Percentiles rank a stretch among this genome's conserved stretches.
phyloP scores from a whole-genome alignment of 2,113 vertebrate species.

The Hirundichthys speculiger region DNA sequence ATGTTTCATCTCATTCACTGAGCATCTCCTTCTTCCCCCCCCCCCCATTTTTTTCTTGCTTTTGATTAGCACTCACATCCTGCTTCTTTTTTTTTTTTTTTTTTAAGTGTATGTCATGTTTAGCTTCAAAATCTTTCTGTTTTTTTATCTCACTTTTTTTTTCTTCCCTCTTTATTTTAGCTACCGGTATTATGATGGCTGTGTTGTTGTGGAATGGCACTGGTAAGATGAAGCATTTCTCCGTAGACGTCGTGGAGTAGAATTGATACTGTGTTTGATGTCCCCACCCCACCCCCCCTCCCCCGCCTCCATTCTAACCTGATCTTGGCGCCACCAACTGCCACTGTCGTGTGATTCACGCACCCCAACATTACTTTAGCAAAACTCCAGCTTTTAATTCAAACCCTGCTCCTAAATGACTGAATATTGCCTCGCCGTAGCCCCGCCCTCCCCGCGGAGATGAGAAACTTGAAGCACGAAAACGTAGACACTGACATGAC shows the following conservation, averaged over 20 bases:
- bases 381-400: constrained; percentile 14
- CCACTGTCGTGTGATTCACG: constrained; percentile 36
- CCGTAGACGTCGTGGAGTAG: constrained; percentile 39
- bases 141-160: constrained; percentile 50
- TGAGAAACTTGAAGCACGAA: too few species aligned
- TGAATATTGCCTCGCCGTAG: too few species aligned
- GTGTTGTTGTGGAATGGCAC: constrained; percentile 76
- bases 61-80: constrained; percentile 45
- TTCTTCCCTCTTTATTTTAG: constrained; percentile 67
- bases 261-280: constrained; percentile 70
- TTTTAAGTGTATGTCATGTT: constrained; percentile 39
- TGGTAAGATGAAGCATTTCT: constrained; percentile 70
- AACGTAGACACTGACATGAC: too few species aligned
- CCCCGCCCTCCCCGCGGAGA: too few species aligned
- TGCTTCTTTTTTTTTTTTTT: constrained; percentile 20
- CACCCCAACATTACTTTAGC: constrained; percentile 27
- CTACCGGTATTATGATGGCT: constrained; percentile 79
- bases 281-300: constrained; percentile 1
- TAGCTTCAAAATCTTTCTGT: constrained; percentile 58
- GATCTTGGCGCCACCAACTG: constrained; percentile 31
- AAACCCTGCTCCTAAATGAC: not conserved
- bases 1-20: constrained; percentile 50
- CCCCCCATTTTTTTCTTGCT: constrained; percentile 18
- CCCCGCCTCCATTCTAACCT: not conserved
- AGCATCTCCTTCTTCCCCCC: constrained; percentile 25